Evolutionary conservation across 53 echinoderm and acorn worm species (phyloP), one percentile per base, ranked within the genome.

Genomic region (Antedon mediterranea): DNA sequence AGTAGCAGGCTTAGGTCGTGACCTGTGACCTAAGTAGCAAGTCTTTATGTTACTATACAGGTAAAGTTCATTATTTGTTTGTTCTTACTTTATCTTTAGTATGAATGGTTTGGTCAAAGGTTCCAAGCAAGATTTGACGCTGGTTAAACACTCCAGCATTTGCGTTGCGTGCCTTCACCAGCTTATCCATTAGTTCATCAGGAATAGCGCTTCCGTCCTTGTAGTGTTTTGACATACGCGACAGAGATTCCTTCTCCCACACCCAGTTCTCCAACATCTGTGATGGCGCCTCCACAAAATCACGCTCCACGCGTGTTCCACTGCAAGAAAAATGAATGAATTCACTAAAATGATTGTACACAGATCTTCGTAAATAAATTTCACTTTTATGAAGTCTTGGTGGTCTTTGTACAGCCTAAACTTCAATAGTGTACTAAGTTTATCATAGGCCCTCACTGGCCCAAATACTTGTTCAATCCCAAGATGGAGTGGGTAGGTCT

Each of bases 221-320:
- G 87, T 86, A 88, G 82, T 98, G 98, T 29, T 84, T 83, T 0
- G 98, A 98, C 90, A 98, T 83, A n/a, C 92, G 82, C 7, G 79
- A 75, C 43, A 98, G 88, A 0, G 98, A 84, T 78, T 98, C 98
- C 0, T 83, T 87, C 83, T 98, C 90, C 98, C 98, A 98, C 73
- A 90, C 89, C 98, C 98, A 98, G 79, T 98, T 98, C 81, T 98
- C 98, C 83, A 98, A 80, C 98, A 98, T 97, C 90, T 97, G 98
- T 0, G 98, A 97, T 34, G 98, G 98, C 31, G 98, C 98, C 83
- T 97, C 98, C 30, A 97, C 98, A 89, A 97, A 97, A 88, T 97
- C 98, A 29, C 98, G 83, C 73, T 97, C 98, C 15, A 97, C 98
- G 31, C 98, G 82, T 3, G 92, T 97, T n/a, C 98, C 98, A 81